Conservation (phyloP, 2,797 vertebrate species). For the Megalops cyprinoides region DNA sequence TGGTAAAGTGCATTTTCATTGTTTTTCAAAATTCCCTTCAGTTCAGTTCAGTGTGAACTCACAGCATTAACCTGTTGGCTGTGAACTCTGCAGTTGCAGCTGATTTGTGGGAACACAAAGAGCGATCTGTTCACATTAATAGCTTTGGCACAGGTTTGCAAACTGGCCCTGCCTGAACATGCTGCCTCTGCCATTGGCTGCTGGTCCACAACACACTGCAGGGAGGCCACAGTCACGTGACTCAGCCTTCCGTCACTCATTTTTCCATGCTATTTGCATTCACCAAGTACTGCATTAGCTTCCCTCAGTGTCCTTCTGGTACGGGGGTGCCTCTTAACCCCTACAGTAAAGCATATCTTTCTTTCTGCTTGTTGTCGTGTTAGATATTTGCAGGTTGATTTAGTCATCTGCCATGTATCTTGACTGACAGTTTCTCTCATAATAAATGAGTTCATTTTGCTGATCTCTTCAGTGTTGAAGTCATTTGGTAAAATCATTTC, state of each 20-base stretch:
- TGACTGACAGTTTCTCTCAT: neutral
- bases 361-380: neutral
- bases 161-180: neutral
- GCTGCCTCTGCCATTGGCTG: neutral
- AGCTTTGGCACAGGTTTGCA: neutral
- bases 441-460: neutral
- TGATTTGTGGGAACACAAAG: slow-evolving; percentile 18
- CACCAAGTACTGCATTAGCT: neutral
- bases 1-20: too few relatives aligned
- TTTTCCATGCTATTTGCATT: neutral
- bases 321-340: slow-evolving; percentile 1
- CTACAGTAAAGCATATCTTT: neutral
- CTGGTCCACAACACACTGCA: slow-evolving; percentile 25
- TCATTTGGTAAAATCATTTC: neutral
- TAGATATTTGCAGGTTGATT: neutral
- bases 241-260: neutral
- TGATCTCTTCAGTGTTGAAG: too few relatives aligned
- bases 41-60: neutral
- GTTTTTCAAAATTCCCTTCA: too few relatives aligned
- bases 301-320: neutral
- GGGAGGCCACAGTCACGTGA: slow-evolving; percentile 61
- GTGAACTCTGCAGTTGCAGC: neutral
- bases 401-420: neutral
- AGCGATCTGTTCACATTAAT: slow-evolving; percentile 27
- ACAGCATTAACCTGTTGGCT: slow-evolving; percentile 14